phyloP scores from a whole-genome alignment of 2,113 vertebrate species.

The Hoplias malabaricus region DNA sequence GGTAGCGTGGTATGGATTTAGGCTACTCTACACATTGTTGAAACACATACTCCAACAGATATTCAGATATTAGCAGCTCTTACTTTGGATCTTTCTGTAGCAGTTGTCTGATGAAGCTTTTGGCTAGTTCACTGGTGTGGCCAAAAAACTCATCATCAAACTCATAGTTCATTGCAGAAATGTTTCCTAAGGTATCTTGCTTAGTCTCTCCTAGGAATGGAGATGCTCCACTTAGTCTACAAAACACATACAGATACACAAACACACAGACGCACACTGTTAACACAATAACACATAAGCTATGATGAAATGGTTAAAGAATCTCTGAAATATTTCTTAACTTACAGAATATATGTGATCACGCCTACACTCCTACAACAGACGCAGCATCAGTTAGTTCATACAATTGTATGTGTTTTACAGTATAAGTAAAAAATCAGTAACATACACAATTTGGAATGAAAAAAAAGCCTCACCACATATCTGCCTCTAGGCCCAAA shows the following conservation, averaged over 20 bases:
- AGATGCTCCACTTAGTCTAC: conserved; percentile 89
- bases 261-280: neutral
- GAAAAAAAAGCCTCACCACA: conserved; percentile 83
- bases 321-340: neutral
- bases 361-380: conserved; percentile 91
- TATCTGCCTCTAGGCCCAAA: conserved; percentile 90
- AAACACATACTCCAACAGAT: too few relatives aligned
- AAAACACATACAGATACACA: neutral
- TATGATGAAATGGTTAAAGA: neutral
- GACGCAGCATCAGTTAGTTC: neutral
- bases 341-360: conserved; percentile 98
- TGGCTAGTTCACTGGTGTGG: conserved; percentile 92
- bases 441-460: conserved; percentile 33
- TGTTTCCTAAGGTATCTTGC: conserved; percentile 92
- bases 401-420: neutral
- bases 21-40: too few relatives aligned
- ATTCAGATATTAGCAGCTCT: conserved; percentile 34
- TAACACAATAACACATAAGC: neutral
- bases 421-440: neutral
- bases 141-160: conserved; percentile 95
- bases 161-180: conserved; percentile 89
- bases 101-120: conserved; percentile 90
- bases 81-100: conserved; percentile 91
- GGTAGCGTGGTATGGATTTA: too few relatives aligned
- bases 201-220: conserved; percentile 95